Conservation (phyloP, 64 coral and sea anemone genomes). For the Exaiptasia diaphana region DNA sequence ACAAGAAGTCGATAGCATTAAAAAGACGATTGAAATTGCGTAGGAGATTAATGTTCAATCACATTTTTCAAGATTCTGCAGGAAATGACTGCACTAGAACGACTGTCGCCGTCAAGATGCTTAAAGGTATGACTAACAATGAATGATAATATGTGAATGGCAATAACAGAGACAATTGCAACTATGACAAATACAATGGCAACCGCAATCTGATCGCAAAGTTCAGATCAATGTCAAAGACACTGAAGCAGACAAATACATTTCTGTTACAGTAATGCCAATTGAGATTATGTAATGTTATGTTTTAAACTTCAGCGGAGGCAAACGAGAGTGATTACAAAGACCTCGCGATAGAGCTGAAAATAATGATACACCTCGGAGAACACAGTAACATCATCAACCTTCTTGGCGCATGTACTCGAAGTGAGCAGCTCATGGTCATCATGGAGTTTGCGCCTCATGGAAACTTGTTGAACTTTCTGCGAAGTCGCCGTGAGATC, state of each 20-base stretch:
- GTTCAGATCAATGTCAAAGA: too few relatives aligned
- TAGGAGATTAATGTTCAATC: conserved; percentile 49
- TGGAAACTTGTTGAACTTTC: conserved; percentile 54
- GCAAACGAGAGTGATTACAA: conserved; percentile 67
- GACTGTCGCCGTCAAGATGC: conserved; percentile 61
- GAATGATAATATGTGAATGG: too few relatives aligned
- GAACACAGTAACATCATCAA: conserved; percentile 75
- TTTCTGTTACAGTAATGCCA: too few relatives aligned
- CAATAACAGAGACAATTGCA: too few relatives aligned
- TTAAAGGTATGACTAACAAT: too few relatives aligned
- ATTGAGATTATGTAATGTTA: too few relatives aligned
- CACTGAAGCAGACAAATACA: too few relatives aligned
- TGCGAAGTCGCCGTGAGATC: conserved; percentile 53
- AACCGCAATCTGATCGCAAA: too few relatives aligned
- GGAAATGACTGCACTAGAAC: conserved; percentile 21
- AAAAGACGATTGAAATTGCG: conserved; percentile 54
- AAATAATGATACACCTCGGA: conserved; percentile 73
- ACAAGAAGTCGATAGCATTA: conserved; percentile 49
- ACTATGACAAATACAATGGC: too few relatives aligned
- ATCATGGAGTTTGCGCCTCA: conserved; percentile 77
- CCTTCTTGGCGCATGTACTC: conserved; percentile 71
- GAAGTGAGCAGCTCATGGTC: conserved; percentile 48
- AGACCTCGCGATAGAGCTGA: conserved; percentile 64
- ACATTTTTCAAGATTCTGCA: conserved; percentile 21
- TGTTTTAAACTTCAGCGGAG: conserved; percentile 34